Evolutionary conservation across 1,140 invertebrate species (phyloP).

Genomic region (Bombus ignitus): DNA sequence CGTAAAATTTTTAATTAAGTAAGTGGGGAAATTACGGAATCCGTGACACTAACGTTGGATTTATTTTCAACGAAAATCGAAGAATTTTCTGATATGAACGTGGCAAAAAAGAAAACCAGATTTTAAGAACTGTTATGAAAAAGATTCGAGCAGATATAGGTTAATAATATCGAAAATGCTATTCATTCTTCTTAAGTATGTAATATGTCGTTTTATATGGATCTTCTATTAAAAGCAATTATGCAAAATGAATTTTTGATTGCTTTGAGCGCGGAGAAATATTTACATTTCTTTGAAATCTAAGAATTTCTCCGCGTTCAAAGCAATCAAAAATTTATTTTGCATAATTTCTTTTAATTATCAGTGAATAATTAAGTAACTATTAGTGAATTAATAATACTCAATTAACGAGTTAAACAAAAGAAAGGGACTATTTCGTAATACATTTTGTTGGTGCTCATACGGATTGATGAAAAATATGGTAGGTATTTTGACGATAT

Average conservation of each 20-base stretch:
- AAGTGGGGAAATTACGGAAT: neutral
- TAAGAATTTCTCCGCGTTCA: too few species aligned
- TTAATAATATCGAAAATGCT: neutral
- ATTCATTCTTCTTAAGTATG: too few species aligned
- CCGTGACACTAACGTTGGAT: neutral
- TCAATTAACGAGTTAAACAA: too few species aligned
- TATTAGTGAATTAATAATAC: too few species aligned
- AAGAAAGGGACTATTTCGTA: too few species aligned
- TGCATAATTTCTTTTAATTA: too few species aligned
- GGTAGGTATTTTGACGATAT: neutral
- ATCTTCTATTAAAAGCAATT: neutral
- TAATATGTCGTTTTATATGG: neutral
- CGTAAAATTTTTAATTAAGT: too few species aligned
- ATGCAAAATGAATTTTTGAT: neutral
- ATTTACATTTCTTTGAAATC: too few species aligned
- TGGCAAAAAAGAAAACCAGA: neutral
- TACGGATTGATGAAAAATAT: neutral
- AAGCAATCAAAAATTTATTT: too few species aligned
- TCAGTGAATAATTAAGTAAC: too few species aligned
- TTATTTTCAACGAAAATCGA: too few species aligned
- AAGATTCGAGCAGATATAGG: neutral
- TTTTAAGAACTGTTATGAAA: neutral
- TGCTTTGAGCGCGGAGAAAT: neutral
- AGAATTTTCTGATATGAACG: neutral
- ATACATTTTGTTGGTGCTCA: neutral